Conservation (phyloP, 2,888 invertebrate genomes). For the Nematopogon swammerdamellus region DNA sequence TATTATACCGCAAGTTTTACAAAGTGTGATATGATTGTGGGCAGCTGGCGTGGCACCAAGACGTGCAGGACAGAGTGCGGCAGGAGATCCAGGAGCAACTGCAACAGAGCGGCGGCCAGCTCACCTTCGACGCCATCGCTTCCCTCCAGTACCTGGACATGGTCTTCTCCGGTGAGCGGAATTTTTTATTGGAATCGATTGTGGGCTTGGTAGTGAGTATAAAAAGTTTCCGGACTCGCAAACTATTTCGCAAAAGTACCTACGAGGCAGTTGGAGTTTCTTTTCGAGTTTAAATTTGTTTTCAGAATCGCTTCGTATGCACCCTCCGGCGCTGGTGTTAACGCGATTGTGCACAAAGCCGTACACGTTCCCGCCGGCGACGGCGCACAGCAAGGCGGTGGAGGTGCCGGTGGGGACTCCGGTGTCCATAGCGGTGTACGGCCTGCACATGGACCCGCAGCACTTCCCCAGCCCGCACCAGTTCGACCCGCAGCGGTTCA, state of each 20-base stretch:
- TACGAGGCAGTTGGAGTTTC: too few relatives aligned
- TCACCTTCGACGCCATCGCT: slow-evolving; percentile 16
- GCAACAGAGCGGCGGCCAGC: slow-evolving; percentile 11
- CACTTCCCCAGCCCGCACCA: slow-evolving; percentile 42
- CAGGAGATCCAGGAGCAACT: slow-evolving; percentile 16
- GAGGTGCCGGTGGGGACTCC: slow-evolving; percentile 10
- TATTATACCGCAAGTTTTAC: too few relatives aligned
- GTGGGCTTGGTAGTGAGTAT: too few relatives aligned
- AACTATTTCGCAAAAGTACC: too few relatives aligned
- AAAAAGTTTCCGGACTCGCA: too few relatives aligned
- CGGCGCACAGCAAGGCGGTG: slow-evolving; percentile 5
- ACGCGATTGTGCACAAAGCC: slow-evolving; percentile 18
- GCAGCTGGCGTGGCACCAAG: slow-evolving; percentile 16
- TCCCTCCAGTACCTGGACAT: slow-evolving; percentile 21
- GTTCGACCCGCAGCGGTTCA: slow-evolving; percentile 51
- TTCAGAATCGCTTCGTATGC: slow-evolving; percentile 22
- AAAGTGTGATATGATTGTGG: too few relatives aligned
- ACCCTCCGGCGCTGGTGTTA: slow-evolving; percentile 16
- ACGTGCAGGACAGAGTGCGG: slow-evolving; percentile 18
- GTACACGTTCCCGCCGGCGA: slow-evolving; percentile 10
- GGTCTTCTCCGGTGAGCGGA: slow-evolving; percentile 17
- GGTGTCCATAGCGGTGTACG: slow-evolving; percentile 27
- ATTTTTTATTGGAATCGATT: too few relatives aligned
- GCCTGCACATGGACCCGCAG: slow-evolving; percentile 39
- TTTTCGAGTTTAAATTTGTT: background rate